phyloP scores from a whole-genome alignment of 2,113 vertebrate species.

The Platysteira castanea region DNA sequence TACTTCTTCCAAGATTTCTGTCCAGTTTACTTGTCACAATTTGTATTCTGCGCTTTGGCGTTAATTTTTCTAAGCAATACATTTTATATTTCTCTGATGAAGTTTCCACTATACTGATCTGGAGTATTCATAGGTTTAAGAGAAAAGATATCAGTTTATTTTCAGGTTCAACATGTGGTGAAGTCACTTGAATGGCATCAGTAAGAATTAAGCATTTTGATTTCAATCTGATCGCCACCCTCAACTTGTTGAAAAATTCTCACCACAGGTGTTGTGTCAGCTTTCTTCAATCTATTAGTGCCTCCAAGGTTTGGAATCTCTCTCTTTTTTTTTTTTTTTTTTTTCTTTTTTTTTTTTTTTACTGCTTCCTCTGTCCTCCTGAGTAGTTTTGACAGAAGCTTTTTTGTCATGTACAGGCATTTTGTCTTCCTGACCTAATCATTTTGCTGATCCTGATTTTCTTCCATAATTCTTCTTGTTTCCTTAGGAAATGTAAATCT shows the following conservation, averaged over 20 bases:
- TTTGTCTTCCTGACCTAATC: not conserved
- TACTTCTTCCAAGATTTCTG: not conserved
- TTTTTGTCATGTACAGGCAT: not conserved
- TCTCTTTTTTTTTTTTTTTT: not conserved
- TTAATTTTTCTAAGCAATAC: not conserved
- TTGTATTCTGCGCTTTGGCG: not conserved
- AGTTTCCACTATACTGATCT: not conserved
- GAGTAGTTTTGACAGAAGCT: not conserved
- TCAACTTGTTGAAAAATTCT: not conserved
- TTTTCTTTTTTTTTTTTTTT: too few species aligned
- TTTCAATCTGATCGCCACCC: not conserved
- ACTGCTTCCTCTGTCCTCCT: not conserved
- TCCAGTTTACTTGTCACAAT: not conserved
- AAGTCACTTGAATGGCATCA: not conserved
- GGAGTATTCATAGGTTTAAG: not conserved
- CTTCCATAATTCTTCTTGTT: constrained; percentile 39
- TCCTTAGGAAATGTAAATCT: constrained; percentile 63
- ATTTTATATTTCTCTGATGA: not conserved
- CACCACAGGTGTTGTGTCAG: not conserved
- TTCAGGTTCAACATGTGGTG: not conserved
- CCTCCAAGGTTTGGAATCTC: not conserved
- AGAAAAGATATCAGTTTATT: not conserved
- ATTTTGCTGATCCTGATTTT: constrained; percentile 55
- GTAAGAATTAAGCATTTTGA: not conserved
- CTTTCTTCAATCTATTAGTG: not conserved